Percentiles rank a stretch among this genome's conserved stretches.
Evolutionary conservation across 2,797 vertebrate species (phyloP).

Genomic region (Pelochelys cantorii): DNA sequence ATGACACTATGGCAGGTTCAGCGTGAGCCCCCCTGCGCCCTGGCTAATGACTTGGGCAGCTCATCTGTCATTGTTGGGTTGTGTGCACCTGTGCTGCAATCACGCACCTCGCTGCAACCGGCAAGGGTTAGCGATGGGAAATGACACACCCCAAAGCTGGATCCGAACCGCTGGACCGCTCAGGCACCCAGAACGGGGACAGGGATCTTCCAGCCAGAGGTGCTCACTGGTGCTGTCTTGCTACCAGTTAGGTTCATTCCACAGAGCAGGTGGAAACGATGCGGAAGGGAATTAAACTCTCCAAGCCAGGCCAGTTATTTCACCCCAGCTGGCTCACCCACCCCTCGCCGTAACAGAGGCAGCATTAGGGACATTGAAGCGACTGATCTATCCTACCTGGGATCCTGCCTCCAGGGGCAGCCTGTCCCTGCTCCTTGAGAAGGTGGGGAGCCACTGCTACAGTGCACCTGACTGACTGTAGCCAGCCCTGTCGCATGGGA

Average conservation of each 20-base stretch:
- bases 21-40: neutral
- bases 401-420: neutral
- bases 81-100: too few relatives aligned
- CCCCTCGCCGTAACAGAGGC: neutral
- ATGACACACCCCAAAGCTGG: neutral
- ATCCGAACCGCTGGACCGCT: neutral
- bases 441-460: neutral
- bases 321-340: neutral
- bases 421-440: neutral
- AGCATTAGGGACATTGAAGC: neutral
- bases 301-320: neutral
- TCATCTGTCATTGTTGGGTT: neutral
- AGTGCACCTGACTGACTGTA: neutral
- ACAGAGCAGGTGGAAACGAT: neutral
- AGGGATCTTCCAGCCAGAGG: neutral
- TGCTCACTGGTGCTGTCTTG: neutral
- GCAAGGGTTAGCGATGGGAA: neutral
- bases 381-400: neutral
- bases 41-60: neutral
- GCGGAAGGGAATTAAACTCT: neutral
- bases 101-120: neutral
- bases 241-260: neutral
- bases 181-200: neutral
- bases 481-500: neutral
- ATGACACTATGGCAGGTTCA: neutral